Evolutionary conservation across 1,140 invertebrate species (phyloP).

Genomic region (Caenorhabditis latens): DNA sequence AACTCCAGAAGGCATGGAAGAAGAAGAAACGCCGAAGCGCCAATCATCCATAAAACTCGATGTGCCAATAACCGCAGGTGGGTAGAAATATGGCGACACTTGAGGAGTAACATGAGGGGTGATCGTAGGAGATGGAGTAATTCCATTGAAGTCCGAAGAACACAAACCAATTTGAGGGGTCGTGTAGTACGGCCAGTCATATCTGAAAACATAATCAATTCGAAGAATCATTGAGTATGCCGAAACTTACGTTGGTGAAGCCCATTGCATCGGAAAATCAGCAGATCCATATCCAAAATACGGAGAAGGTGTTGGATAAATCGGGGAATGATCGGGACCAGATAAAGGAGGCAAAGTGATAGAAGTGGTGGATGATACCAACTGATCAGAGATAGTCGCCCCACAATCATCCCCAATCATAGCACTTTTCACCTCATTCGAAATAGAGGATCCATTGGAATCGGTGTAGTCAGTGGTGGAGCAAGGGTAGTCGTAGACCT

Average conservation of each 20-base stretch:
- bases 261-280: slow-evolving; percentile 45
- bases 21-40: slow-evolving; percentile 27
- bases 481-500: slow-evolving; percentile 11
- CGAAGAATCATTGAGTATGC: too few relatives aligned
- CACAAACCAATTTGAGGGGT: slow-evolving; percentile 20
- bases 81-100: slow-evolving; percentile 28
- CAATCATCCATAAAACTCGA: slow-evolving; percentile 44
- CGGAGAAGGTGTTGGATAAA: background rate
- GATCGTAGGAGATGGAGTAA: background rate
- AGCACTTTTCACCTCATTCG: background rate
- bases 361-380: slow-evolving; percentile 21
- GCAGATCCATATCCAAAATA: slow-evolving; percentile 31
- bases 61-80: background rate
- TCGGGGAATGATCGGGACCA: slow-evolving; percentile 12
- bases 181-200: slow-evolving; percentile 21
- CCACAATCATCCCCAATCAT: slow-evolving; percentile 8
- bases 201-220: background rate
- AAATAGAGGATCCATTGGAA: background rate
- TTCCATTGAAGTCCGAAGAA: slow-evolving; percentile 1
- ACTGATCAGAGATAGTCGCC: background rate
- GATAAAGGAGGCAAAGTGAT: background rate
- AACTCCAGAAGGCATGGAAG: background rate
- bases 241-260: background rate
- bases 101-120: slow-evolving; percentile 7
- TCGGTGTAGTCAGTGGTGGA: slow-evolving; percentile 10